A percentile compares a stretch with the other conserved stretches of the same genome.
Conservation (phyloP, 2,888 invertebrate species). For the Ryuthela nishihirai region DNA sequence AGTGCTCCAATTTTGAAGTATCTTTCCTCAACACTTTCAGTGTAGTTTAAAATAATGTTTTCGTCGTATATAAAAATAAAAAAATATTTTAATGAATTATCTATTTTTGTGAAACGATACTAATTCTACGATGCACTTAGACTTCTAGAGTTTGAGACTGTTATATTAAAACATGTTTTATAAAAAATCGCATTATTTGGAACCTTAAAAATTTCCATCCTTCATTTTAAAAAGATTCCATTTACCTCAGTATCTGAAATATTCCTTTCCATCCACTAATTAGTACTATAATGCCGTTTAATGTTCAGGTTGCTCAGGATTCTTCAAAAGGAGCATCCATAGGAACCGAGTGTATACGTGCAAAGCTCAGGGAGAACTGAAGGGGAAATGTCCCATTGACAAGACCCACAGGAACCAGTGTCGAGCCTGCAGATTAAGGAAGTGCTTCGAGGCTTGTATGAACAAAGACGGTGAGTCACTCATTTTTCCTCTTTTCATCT, state of each 20-base stretch:
- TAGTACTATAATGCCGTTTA: neutral
- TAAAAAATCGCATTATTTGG: no score
- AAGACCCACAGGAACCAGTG: conserved; percentile 97
- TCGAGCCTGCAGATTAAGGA: conserved; percentile 87
- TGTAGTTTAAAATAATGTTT: no score
- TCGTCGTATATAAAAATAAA: no score
- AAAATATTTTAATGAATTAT: no score
- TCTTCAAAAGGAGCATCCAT: conserved; percentile 95
- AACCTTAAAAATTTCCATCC: neutral
- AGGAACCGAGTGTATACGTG: conserved; percentile 94
- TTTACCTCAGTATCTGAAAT: neutral
- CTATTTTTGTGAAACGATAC: no score
- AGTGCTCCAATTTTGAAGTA: no score
- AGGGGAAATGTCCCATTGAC: conserved; percentile 92
- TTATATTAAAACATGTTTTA: no score
- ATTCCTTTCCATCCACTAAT: neutral
- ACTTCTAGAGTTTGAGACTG: no score
- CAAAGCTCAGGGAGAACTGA: conserved; percentile 80
- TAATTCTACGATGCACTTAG: no score
- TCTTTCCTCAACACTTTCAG: no score
- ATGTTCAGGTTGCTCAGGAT: conserved; percentile 79
- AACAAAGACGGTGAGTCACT: conserved; percentile 96
- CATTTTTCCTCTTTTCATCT: no score
- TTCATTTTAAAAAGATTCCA: neutral
- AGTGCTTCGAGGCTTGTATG: conserved; percentile 95